Percentiles rank a stretch among this genome's conserved stretches.
These are phyloP conservation scores for Notodonta dromedarius DNA, from an alignment of 2,888 invertebrate genomes.

Conservation along the genomic window DNA sequence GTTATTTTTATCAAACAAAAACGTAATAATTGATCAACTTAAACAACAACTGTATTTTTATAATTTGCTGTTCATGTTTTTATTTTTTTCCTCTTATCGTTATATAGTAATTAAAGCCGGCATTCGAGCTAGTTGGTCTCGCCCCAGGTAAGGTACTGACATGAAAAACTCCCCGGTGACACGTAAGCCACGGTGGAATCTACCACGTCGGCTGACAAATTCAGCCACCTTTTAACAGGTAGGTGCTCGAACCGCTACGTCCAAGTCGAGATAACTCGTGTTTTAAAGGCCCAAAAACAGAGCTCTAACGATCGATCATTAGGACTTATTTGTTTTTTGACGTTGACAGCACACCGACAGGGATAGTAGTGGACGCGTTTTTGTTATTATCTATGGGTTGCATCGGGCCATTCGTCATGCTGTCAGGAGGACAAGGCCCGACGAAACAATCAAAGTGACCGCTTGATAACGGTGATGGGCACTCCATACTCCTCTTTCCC, in stretches of 20 bases:
- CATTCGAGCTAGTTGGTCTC: conserved; percentile 20
- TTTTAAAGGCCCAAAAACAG: conserved; percentile 75
- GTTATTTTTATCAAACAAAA: too few species aligned
- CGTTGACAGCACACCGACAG: conserved; percentile 74
- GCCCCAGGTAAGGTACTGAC: conserved; percentile 37
- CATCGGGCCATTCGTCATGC: conserved; percentile 82
- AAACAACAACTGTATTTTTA: too few species aligned
- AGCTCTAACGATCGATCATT: conserved; percentile 80
- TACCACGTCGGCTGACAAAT: conserved; percentile 52
- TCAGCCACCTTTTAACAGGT: conserved; percentile 63
- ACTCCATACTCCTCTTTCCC: conserved; percentile 43
- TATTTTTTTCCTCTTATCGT: conserved; percentile 25
- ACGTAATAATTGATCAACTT: too few species aligned
- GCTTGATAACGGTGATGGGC: conserved; percentile 71
- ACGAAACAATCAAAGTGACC: conserved; percentile 79
- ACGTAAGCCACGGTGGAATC: conserved; percentile 50
- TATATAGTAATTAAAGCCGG: conserved; percentile 29
- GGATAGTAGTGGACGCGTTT: conserved; percentile 57
- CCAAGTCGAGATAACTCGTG: conserved; percentile 67
- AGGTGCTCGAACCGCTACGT: conserved; percentile 51
- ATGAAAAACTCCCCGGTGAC: conserved; percentile 42
- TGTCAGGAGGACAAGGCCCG: conserved; percentile 75
- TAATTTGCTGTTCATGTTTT: neutral
- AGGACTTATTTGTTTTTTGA: conserved; percentile 81
- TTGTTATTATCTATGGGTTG: conserved; percentile 67